Base-by-base conservation (phyloP, 2,113 vertebrate genomes). In the Toxostoma redivivum region DNA sequence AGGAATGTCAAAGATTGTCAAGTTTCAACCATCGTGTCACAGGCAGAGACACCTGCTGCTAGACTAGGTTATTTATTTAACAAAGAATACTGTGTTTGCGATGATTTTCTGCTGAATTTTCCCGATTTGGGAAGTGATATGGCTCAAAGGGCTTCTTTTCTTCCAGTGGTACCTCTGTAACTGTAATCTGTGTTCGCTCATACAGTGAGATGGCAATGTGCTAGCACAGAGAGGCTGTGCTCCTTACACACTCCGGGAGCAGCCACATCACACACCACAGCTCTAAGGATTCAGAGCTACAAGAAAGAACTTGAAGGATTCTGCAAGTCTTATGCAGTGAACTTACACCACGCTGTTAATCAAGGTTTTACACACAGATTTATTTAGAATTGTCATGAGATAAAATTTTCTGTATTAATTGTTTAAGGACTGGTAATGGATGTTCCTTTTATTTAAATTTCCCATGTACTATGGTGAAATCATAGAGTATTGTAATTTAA, bases 171-270 rank as follows among this genome's bases (percentile, higher is more conserved):
- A 16, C 8, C 47, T 69, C 58, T 64, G 11, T 22, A 79, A 30
- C 24, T 30, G 5, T 25, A 31, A 44, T 80, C 57, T 53, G 19
- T 33, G 5, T 30, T 25, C 0, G 1, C 23, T 76, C 21, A 74
- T 28, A 11, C 6, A 66, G 12, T 12, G 10, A 12, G n/a, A 25
- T 11, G 10, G 12, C 8, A n/a, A 23, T 9, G 6, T 38, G 22
- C 17, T 65, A 25, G 27, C 31, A 81, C 7, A 53, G 9, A 23
- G 40, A 31, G 15, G 10, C 19, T 50, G 15, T 8, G 5, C 11
- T 38, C 21, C 21, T 51, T 48, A 38, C 4, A 5, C 10, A 21
- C 2, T 1, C 0, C 2, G 1, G 38, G 30, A 64, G 16, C 7
- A 33, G 24, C 9, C 8, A 1, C 1, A 0, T 15, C 11, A 27